phyloP scores from a whole-genome alignment of 2,888 invertebrate genomes.

The Drosophila kuntzei region DNA sequence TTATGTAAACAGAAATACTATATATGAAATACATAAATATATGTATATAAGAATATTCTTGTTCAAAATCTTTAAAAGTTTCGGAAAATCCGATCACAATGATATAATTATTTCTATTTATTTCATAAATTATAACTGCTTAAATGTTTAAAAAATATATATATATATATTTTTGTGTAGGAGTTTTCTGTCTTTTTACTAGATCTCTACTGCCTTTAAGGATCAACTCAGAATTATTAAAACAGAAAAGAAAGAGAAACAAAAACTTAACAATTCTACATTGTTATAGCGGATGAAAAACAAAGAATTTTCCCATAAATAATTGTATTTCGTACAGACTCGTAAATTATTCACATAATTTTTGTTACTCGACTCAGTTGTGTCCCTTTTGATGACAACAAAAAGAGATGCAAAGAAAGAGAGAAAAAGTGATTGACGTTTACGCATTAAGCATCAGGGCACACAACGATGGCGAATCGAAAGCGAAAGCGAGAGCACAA shows the following conservation, averaged over 20 bases:
- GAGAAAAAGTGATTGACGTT: constrained; percentile 28
- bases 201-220: background rate
- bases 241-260: background rate
- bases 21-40: too few species aligned
- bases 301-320: constrained; percentile 4
- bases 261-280: background rate
- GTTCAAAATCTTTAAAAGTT: too few species aligned
- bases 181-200: background rate
- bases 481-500: constrained; percentile 22
- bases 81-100: too few species aligned
- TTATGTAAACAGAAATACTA: too few species aligned
- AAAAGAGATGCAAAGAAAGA: constrained; percentile 6
- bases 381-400: constrained; percentile 15
- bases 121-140: too few species aligned
- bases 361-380: constrained; percentile 14
- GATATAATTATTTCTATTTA: too few species aligned
- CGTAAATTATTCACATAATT: constrained; percentile 38
- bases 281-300: constrained; percentile 3
- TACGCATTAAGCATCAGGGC: constrained; percentile 12
- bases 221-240: background rate
- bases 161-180: background rate
- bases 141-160: too few species aligned
- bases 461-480: constrained; percentile 10
- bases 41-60: too few species aligned
- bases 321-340: background rate